phyloP scores from a whole-genome alignment of 2,797 vertebrate genomes.

The Echiichthys vipera region DNA sequence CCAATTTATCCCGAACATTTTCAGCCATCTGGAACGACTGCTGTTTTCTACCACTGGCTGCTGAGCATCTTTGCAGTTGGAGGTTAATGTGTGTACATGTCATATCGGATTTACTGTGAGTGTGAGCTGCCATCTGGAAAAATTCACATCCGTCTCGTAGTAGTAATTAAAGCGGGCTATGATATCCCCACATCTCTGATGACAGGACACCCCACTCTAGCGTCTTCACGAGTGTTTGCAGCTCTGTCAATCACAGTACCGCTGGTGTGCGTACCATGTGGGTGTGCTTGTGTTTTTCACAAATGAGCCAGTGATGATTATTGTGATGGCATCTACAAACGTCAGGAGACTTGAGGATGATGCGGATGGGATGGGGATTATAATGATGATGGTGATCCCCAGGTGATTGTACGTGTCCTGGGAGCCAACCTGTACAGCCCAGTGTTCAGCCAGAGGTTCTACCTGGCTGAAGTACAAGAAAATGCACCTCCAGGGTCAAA shows the following conservation, averaged over 20 bases:
- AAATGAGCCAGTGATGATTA: conserved; percentile 34
- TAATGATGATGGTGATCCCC: conserved; percentile 22
- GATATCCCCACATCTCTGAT: conserved; percentile 17
- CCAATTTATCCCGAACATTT: conserved; percentile 48
- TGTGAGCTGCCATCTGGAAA: conserved; percentile 59
- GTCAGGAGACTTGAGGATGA: conserved; percentile 25
- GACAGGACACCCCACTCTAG: conserved; percentile 3
- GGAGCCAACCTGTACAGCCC: conserved; percentile 95
- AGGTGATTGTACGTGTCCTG: conserved; percentile 88
- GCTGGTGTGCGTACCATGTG: conserved; percentile 1
- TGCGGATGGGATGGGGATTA: neutral
- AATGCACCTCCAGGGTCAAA: conserved; percentile 88
- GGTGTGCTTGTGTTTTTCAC: conserved; percentile 39
- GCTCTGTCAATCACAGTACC: neutral
- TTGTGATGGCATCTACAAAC: conserved; percentile 8
- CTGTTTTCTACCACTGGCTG: conserved; percentile 24
- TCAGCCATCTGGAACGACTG: conserved; percentile 36
- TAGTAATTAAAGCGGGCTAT: conserved; percentile 51
- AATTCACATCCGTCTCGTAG: conserved; percentile 57
- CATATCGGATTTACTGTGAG: conserved; percentile 58
- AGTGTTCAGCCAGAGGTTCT: conserved; percentile 93
- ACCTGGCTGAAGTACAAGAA: conserved; percentile 93
- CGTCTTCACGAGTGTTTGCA: conserved; percentile 1
- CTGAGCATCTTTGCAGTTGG: conserved; percentile 32
- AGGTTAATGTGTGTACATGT: conserved; percentile 64